phyloP scores from a whole-genome alignment of 2,888 invertebrate genomes.

The Elgonia sp. region DNA sequence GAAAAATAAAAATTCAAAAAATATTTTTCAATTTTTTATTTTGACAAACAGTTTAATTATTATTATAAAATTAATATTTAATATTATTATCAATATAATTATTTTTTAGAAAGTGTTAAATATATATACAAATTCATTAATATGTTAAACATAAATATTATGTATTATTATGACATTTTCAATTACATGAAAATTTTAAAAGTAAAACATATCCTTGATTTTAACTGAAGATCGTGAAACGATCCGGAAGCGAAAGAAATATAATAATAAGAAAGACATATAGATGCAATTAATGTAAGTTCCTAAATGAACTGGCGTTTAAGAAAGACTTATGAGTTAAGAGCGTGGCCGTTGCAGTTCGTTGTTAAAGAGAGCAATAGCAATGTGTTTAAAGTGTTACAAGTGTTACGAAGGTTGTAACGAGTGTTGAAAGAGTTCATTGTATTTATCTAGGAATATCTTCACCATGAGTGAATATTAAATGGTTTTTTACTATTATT shows the following conservation, averaged over 20 bases:
- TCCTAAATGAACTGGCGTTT: conserved; percentile 65
- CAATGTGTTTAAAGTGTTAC: conserved; percentile 72
- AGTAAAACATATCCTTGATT: conserved; percentile 31
- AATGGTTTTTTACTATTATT: too few species aligned
- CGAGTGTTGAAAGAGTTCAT: conserved; percentile 72
- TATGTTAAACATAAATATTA: too few species aligned
- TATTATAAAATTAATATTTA: too few species aligned
- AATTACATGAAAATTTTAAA: too few species aligned
- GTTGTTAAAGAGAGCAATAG: conserved; percentile 85
- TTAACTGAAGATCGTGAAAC: conserved; percentile 37
- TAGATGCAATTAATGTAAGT: conserved; percentile 63
- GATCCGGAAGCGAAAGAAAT: conserved; percentile 58
- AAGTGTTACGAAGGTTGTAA: conserved; percentile 73
- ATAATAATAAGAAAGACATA: conserved; percentile 57
- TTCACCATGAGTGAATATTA: too few species aligned
- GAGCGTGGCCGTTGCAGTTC: conserved; percentile 85
- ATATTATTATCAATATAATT: too few species aligned
- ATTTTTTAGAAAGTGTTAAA: too few species aligned
- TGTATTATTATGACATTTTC: too few species aligned
- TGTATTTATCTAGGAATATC: conserved; percentile 47
- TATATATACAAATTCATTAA: too few species aligned
- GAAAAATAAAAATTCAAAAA: too few species aligned
- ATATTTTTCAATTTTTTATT: too few species aligned
- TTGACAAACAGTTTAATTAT: too few species aligned
- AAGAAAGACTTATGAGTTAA: conserved; percentile 78